Percentiles rank a stretch among this genome's conserved stretches.
Evolutionary conservation across 2,888 invertebrate genomes (phyloP).

Genomic region (Steromphala cineraria): DNA sequence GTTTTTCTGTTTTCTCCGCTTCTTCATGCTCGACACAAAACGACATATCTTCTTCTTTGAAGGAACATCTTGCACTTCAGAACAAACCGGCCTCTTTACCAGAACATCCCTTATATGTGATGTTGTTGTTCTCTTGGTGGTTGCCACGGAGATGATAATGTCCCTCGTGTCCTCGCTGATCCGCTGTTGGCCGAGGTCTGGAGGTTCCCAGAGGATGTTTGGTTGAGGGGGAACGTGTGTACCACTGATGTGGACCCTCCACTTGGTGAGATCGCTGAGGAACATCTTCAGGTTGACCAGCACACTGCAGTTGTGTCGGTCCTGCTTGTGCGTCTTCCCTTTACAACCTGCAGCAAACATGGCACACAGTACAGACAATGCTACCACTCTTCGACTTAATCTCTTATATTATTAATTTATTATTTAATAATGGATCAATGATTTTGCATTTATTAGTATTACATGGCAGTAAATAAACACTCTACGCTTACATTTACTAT

Average conservation of each 20-base stretch:
- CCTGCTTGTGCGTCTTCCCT: constrained; percentile 67
- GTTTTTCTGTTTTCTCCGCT: constrained; percentile 34
- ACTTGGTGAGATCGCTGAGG: constrained; percentile 63
- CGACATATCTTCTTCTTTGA: constrained; percentile 53
- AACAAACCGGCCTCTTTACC: constrained; percentile 27
- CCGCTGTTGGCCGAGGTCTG: constrained; percentile 41
- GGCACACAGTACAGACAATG: background rate
- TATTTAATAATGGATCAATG: too few relatives aligned
- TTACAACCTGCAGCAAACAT: constrained; percentile 55
- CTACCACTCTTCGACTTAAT: too few relatives aligned
- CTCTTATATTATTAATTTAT: too few relatives aligned
- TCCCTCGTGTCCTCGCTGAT: constrained; percentile 58
- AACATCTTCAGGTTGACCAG: constrained; percentile 67
- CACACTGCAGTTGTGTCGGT: constrained; percentile 68
- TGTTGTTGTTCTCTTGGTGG: constrained; percentile 35
- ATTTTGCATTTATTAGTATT: too few relatives aligned
- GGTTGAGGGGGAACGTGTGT: constrained; percentile 57
- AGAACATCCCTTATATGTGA: constrained; percentile 44
- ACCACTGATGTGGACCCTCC: constrained; percentile 67
- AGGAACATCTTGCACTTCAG: constrained; percentile 30
- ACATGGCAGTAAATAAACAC: too few relatives aligned
- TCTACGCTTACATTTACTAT: too few relatives aligned
- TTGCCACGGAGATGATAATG: constrained; percentile 46
- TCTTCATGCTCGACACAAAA: constrained; percentile 54
- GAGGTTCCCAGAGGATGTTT: constrained; percentile 51